A percentile compares a stretch with the other conserved stretches of the same genome.
Evolutionary conservation across 2,113 vertebrate genomes (phyloP).

Genomic region (Bungarus multicinctus): DNA sequence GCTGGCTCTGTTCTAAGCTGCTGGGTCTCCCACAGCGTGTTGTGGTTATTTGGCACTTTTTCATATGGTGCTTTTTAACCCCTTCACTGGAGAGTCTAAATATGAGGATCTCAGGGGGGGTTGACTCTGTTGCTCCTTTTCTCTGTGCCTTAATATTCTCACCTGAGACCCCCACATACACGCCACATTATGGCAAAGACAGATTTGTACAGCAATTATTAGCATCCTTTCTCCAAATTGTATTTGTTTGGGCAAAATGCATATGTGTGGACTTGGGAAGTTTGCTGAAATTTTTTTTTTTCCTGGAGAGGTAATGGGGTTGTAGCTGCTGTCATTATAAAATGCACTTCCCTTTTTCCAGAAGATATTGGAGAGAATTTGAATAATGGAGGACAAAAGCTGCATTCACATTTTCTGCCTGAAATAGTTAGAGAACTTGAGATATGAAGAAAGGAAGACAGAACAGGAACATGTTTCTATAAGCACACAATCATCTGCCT

Average conservation of each 20-base stretch:
- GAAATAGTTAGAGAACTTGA: neutral
- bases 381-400: neutral
- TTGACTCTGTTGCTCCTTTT: slow-evolving; percentile 24
- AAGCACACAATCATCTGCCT: slow-evolving; percentile 12
- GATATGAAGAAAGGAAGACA: neutral
- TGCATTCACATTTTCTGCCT: neutral
- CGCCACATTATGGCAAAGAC: neutral
- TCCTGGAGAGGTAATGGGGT: neutral
- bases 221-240: neutral
- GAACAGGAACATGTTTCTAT: slow-evolving; percentile 9
- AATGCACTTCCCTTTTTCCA: slow-evolving; percentile 5
- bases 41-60: neutral
- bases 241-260: neutral
- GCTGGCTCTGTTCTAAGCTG: neutral
- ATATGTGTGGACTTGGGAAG: neutral
- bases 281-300: neutral
- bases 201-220: neutral
- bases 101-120: slow-evolving; percentile 4
- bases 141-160: slow-evolving; percentile 21
- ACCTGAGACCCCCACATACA: neutral
- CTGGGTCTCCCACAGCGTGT: neutral
- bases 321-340: neutral
- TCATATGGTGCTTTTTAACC: neutral
- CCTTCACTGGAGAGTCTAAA: slow-evolving; percentile 2
- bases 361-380: neutral